Percentiles rank a stretch among this genome's conserved stretches.
Conservation (phyloP, 2,113 vertebrate genomes). For the Dicerorhinus sumatrensis region DNA sequence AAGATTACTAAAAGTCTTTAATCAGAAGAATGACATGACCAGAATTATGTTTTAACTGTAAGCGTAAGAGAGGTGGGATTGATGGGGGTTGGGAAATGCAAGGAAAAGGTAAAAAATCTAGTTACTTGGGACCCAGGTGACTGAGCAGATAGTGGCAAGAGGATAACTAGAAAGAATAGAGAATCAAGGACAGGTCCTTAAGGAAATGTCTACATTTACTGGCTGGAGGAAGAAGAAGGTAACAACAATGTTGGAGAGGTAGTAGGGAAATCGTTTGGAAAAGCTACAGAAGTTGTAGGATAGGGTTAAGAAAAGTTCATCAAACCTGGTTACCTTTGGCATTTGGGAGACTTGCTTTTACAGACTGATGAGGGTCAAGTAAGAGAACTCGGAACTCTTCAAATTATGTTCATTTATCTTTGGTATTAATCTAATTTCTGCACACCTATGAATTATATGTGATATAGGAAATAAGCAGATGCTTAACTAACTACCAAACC, state of each 20-base stretch:
- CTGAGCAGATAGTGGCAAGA: neutral
- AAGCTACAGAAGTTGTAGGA: neutral
- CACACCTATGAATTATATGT: neutral
- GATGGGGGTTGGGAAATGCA: neutral
- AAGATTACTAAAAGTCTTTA: conserved; percentile 18
- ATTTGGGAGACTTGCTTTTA: neutral
- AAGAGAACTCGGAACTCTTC: neutral
- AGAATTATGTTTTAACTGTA: conserved; percentile 45
- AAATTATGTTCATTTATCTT: neutral
- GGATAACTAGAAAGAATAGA: conserved; percentile 14
- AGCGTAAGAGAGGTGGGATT: neutral
- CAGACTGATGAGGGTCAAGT: neutral
- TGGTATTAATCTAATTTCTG: neutral
- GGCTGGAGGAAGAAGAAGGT: neutral
- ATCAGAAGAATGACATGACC: neutral
- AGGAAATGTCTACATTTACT: neutral
- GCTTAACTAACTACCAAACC: neutral
- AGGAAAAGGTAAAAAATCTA: neutral
- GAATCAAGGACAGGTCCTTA: neutral
- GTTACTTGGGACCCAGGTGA: neutral
- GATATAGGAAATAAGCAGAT: neutral
- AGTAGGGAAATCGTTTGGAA: neutral
- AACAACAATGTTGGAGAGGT: neutral
- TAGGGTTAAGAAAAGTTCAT: neutral
- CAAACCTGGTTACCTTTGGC: neutral